These are phyloP conservation scores for Syngnathoides biaculeatus DNA, from an alignment of 2,113 vertebrate genomes.

Conservation along the genomic window DNA sequence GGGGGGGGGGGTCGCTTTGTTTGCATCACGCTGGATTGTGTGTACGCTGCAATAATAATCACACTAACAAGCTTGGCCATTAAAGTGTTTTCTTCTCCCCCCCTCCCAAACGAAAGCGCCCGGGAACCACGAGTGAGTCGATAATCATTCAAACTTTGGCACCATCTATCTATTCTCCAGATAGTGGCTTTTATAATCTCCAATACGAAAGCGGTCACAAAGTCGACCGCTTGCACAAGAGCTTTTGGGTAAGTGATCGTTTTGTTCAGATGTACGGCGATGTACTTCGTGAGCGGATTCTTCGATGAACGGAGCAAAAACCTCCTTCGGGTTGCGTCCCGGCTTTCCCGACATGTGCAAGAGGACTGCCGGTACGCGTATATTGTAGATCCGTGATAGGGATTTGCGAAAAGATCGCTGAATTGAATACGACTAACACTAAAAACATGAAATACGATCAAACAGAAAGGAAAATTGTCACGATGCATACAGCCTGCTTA, in stretches of 20 bases:
- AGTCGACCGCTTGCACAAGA: no score
- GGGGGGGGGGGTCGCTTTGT: constrained; percentile 16
- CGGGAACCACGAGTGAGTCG: background rate
- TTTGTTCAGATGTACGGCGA: background rate
- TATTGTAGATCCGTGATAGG: no score
- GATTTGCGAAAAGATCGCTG: no score
- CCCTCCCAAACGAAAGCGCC: background rate
- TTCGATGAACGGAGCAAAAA: no score
- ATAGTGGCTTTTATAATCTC: background rate
- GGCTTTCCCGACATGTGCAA: no score
- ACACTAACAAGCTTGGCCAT: background rate
- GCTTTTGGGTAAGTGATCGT: background rate
- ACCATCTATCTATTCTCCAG: background rate
- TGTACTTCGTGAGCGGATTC: background rate
- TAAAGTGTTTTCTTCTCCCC: background rate
- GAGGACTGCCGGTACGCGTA: no score
- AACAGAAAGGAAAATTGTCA: no score
- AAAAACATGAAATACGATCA: no score
- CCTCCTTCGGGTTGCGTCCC: no score
- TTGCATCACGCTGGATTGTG: background rate
- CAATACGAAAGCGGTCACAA: no score
- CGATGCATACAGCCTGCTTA: no score
- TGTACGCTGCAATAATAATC: constrained; percentile 2
- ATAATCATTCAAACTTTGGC: background rate
- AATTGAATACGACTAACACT: no score